These are phyloP conservation scores for Drosophila navojoa DNA, from an alignment of 1,140 invertebrate genomes.

Conservation along the genomic window DNA sequence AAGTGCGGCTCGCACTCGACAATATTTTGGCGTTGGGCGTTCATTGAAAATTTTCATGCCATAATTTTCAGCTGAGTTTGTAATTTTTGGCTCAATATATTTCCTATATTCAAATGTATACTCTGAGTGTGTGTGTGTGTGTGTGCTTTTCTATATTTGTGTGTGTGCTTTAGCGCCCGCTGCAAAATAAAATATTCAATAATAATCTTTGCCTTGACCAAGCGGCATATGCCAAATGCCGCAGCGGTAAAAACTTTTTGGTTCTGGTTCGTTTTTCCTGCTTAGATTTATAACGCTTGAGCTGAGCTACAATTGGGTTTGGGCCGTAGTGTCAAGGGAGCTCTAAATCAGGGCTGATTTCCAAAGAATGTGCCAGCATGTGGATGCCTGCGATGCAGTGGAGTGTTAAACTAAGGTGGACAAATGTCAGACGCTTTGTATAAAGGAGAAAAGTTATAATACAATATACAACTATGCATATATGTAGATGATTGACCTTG, in stretches of 20 bases:
- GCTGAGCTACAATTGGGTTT: constrained; percentile 6
- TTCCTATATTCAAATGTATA: constrained; percentile 3
- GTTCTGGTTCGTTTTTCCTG: constrained; percentile 10
- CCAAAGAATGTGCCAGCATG: background rate
- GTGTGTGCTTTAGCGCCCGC: constrained; percentile 9
- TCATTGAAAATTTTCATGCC: constrained; percentile 53
- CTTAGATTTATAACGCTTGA: constrained; percentile 30
- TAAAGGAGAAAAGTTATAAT: too few species aligned
- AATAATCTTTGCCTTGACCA: constrained; percentile 52
- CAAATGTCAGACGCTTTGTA: too few species aligned
- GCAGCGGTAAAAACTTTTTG: constrained; percentile 27
- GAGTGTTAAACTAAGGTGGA: too few species aligned
- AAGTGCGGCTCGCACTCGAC: constrained; percentile 57
- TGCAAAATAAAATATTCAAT: constrained; percentile 48
- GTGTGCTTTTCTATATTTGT: too few species aligned
- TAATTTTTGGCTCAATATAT: constrained; percentile 41
- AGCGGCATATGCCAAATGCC: constrained; percentile 43
- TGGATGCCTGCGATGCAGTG: background rate
- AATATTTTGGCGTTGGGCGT: constrained; percentile 41
- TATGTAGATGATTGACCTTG: too few species aligned
- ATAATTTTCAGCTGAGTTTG: constrained; percentile 50
- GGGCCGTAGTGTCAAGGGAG: background rate
- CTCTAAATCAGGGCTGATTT: background rate
- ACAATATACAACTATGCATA: too few species aligned
- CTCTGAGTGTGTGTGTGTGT: background rate